Evolutionary conservation across 1,140 invertebrate species (phyloP).

Genomic region (Heterodera carotae): DNA sequence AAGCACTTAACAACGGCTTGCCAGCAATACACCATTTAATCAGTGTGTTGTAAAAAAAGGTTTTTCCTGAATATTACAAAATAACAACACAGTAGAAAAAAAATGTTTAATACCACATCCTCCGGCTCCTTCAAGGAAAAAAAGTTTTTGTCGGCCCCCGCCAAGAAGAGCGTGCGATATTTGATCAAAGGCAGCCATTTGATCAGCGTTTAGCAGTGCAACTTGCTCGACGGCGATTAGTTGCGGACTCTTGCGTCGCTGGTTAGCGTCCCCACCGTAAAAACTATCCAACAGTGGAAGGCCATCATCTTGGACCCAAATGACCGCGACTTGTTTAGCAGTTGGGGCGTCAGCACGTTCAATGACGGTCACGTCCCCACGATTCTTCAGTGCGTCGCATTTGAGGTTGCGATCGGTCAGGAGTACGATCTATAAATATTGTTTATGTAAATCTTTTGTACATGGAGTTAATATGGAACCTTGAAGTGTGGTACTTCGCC

Average conservation of each 20-base stretch:
- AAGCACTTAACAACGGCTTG: background rate
- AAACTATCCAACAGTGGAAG: too few species aligned
- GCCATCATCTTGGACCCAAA: too few species aligned
- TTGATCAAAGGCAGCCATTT: background rate
- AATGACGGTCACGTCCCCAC: background rate
- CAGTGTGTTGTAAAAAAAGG: too few species aligned
- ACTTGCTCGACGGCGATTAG: background rate
- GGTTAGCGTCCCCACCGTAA: too few species aligned
- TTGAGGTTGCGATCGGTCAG: background rate
- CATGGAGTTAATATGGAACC: background rate
- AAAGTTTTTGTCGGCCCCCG: background rate
- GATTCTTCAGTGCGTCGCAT: background rate
- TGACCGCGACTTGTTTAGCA: background rate
- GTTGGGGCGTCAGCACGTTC: too few species aligned
- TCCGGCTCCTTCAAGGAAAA: slow-evolving; percentile 59
- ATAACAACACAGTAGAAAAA: slow-evolving; percentile 37
- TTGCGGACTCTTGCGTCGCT: too few species aligned
- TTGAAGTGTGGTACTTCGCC: background rate
- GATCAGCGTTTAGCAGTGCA: background rate
- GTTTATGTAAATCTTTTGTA: background rate
- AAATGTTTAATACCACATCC: slow-evolving; percentile 66
- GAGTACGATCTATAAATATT: background rate
- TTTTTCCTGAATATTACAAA: too few species aligned
- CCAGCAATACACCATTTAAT: too few species aligned
- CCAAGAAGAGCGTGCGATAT: background rate